These are phyloP conservation scores for Dendrophyllia cribrosa DNA, from an alignment of 64 coral and sea anemone genomes.

Conservation along the genomic window DNA sequence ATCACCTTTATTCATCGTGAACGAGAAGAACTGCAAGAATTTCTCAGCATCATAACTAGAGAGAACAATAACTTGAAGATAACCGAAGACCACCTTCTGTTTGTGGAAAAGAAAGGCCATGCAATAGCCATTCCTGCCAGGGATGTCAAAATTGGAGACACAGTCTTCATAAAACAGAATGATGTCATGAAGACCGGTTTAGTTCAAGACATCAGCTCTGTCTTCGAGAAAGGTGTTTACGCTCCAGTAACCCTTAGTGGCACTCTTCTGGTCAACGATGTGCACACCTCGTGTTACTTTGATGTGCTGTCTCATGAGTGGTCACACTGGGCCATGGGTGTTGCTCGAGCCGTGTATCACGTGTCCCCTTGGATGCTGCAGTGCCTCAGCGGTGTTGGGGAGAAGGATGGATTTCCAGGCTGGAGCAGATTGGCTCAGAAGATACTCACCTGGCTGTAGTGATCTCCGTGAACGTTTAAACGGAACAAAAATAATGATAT, in stretches of 20 bases:
- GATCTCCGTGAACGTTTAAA: not conserved
- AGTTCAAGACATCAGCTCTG: not conserved
- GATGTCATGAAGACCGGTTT: not conserved
- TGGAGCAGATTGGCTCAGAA: slow-evolving; percentile 17
- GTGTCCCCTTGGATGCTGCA: slow-evolving; percentile 8
- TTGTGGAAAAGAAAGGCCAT: not conserved
- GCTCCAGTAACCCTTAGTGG: slow-evolving; percentile 32
- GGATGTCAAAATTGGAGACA: not conserved
- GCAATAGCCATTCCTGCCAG: not conserved
- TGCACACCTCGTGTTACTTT: slow-evolving; percentile 43
- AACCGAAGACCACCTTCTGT: not conserved
- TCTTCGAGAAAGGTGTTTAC: slow-evolving; percentile 35
- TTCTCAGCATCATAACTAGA: too few species aligned
- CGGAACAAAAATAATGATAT: too few species aligned
- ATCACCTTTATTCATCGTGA: too few species aligned
- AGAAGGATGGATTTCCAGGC: slow-evolving; percentile 31
- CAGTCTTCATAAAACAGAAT: not conserved
- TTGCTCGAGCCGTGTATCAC: slow-evolving; percentile 7
- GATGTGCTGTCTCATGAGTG: slow-evolving; percentile 32
- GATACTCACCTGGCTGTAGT: not conserved
- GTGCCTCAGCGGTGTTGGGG: not conserved
- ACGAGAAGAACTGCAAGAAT: too few species aligned
- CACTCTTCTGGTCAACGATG: slow-evolving; percentile 50
- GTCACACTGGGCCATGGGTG: slow-evolving; percentile 21
- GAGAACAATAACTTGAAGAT: not conserved